A percentile compares a stretch with the other conserved stretches of the same genome.
These are phyloP conservation scores for Crossocerus cetratus DNA, from an alignment of 2,888 invertebrate genomes.

Conservation along the genomic window DNA sequence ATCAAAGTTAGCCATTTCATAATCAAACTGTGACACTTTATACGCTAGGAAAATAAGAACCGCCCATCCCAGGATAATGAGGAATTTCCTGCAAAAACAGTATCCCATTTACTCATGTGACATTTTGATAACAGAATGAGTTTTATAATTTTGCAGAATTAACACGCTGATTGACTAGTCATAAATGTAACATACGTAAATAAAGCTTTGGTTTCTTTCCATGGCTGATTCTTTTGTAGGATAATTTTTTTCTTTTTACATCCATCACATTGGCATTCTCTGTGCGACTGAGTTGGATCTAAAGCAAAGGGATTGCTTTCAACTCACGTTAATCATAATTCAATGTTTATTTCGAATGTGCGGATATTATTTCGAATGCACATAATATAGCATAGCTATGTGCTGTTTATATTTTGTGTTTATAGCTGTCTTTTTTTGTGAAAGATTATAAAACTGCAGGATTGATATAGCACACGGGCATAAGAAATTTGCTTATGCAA, in stretches of 20 bases:
- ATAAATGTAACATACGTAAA: conserved; percentile 78
- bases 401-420: too few species aligned
- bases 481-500: too few species aligned
- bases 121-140: neutral
- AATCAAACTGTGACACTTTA: conserved; percentile 97
- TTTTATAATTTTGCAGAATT: neutral
- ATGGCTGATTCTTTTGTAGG: conserved; percentile 91
- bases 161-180: neutral
- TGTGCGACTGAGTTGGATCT: conserved; percentile 88
- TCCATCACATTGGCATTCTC: conserved; percentile 92
- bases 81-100: conserved; percentile 81
- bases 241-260: conserved; percentile 91
- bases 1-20: conserved; percentile 99
- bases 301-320: conserved; percentile 54
- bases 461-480: too few species aligned
- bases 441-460: neutral
- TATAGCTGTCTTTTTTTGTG: too few species aligned
- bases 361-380: neutral
- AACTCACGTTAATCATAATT: neutral
- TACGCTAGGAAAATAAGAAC: conserved; percentile 89
- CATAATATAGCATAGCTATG: too few species aligned
- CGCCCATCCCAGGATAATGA: conserved; percentile 90
- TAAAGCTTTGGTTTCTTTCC: conserved; percentile 89
- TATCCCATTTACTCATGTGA: neutral
- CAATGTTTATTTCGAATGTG: neutral